These are phyloP conservation scores for Lamprotornis superbus DNA, from an alignment of 2,113 vertebrate genomes.

Conservation along the genomic window DNA sequence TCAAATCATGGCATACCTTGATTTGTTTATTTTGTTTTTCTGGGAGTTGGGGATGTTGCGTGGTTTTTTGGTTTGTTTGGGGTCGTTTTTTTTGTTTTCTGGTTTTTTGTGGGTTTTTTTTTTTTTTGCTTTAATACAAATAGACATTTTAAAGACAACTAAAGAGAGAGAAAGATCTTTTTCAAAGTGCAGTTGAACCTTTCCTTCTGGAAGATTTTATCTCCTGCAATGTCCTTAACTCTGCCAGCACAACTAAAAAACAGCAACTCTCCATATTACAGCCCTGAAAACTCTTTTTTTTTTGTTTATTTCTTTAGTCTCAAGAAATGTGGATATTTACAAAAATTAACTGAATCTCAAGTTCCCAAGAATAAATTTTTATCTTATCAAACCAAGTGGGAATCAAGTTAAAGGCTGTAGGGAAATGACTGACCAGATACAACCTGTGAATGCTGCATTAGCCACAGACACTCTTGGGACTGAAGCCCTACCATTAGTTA, in stretches of 20 bases:
- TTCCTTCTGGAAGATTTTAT: neutral
- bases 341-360: neutral
- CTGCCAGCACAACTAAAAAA: neutral
- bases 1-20: neutral
- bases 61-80: neutral
- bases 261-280: neutral
- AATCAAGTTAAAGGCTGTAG: neutral
- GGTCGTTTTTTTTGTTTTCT: neutral
- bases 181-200: neutral
- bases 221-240: neutral
- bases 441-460: neutral
- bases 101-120: too few species aligned
- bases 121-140: neutral
- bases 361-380: neutral
- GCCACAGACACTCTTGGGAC: neutral
- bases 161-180: neutral
- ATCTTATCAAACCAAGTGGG: neutral
- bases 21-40: neutral
- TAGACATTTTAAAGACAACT: conserved; percentile 14
- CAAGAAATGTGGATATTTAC: neutral
- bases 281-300: neutral
- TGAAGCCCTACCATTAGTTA: neutral
- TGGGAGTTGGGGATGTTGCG: fast-evolving
- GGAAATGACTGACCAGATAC: neutral
- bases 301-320: neutral